These are phyloP conservation scores for Porites cylindrica DNA, from an alignment of 92 coral and sea anemone species.

Conservation along the genomic window DNA sequence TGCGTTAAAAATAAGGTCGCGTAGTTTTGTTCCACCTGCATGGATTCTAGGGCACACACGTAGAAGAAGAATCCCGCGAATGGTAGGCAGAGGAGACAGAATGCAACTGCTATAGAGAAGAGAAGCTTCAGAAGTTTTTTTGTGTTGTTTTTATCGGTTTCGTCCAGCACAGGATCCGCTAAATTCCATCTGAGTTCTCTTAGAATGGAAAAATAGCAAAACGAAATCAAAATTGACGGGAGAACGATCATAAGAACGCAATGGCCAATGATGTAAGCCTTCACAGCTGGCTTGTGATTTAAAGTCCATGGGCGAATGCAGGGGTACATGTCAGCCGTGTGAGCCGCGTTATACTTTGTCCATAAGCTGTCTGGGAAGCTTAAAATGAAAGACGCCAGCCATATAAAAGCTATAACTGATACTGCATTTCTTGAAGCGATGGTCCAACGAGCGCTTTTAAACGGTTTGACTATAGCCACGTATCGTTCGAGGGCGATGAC, in stretches of 20 bases:
- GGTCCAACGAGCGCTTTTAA: conserved; percentile 25
- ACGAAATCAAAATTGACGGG: conserved; percentile 48
- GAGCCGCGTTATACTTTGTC: not conserved
- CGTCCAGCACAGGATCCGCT: conserved; percentile 21
- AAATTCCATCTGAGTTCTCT: conserved; percentile 7
- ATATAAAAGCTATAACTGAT: not conserved
- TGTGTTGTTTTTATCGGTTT: conserved; percentile 21
- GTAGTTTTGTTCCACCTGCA: not conserved
- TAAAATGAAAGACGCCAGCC: conserved; percentile 12
- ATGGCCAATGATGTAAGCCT: conserved; percentile 34
- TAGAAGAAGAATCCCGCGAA: conserved; percentile 58
- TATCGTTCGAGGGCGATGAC: conserved; percentile 57
- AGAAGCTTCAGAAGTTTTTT: conserved; percentile 57
- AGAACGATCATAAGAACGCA: conserved; percentile 24
- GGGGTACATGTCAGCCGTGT: not conserved
- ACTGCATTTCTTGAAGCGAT: not conserved
- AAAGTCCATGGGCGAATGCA: conserved; percentile 47
- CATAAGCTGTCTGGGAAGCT: conserved; percentile 27
- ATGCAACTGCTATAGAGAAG: conserved; percentile 38
- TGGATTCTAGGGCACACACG: not conserved
- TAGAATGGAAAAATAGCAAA: conserved; percentile 47
- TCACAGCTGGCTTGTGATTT: conserved; percentile 11
- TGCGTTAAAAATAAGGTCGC: conserved; percentile 14
- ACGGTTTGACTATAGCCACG: conserved; percentile 58
- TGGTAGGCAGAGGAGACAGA: conserved; percentile 43